These are phyloP conservation scores for Malacoctenus gilli DNA, from an alignment of 2,797 vertebrate genomes.

Conservation along the genomic window DNA sequence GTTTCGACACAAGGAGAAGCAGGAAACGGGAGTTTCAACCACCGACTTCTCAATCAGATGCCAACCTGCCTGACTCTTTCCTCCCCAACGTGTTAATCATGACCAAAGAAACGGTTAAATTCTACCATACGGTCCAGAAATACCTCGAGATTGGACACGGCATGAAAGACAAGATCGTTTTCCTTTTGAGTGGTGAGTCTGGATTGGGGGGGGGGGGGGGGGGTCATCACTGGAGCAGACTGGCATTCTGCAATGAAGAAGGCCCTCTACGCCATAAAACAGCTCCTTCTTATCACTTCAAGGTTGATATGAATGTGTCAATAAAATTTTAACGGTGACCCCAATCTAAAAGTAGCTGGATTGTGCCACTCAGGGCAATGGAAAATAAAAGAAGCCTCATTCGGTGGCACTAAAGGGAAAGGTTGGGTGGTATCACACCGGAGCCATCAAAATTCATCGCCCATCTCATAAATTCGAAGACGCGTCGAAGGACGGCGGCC, in stretches of 20 bases:
- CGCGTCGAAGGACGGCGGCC: too few species aligned
- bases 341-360: background rate
- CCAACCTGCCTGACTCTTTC: too few species aligned
- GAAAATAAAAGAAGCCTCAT: background rate
- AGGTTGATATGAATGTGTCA: background rate
- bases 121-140: too few species aligned
- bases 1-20: too few species aligned
- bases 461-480: background rate
- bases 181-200: too few species aligned
- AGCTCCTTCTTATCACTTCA: background rate
- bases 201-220: too few species aligned
- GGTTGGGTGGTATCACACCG: background rate
- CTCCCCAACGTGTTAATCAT: too few species aligned
- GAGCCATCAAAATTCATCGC: background rate
- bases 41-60: too few species aligned
- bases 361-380: background rate
- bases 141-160: too few species aligned
- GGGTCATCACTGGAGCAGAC: background rate
- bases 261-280: background rate
- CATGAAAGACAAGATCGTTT: too few species aligned
- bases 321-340: background rate
- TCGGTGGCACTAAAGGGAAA: background rate
- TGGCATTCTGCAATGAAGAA: background rate
- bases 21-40: too few species aligned
- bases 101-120: too few species aligned